phyloP scores from a whole-genome alignment of 2,113 vertebrate species.

The Monarcha castaneiventris region DNA sequence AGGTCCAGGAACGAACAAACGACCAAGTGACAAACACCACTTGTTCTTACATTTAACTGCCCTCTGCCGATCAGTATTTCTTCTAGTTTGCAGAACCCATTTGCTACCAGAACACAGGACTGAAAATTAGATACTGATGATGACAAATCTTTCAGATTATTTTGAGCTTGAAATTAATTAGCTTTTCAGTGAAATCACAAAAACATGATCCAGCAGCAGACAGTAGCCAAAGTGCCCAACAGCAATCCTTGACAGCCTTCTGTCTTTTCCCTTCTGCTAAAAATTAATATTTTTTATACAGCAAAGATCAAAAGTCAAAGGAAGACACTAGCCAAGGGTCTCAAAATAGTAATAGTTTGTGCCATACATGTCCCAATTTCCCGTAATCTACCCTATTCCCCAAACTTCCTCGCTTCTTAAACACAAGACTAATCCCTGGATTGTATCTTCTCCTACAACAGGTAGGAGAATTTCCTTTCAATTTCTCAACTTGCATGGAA shows the following conservation, averaged over 20 bases:
- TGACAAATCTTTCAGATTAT: neutral
- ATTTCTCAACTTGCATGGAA: accelerated
- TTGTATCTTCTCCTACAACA: neutral
- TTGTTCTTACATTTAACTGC: neutral
- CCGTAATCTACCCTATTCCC: neutral
- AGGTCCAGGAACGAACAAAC: accelerated
- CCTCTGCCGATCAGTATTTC: neutral
- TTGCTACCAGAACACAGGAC: neutral
- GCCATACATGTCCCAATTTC: neutral
- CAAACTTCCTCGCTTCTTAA: neutral
- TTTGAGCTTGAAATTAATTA: neutral
- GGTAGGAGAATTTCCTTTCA: too few species aligned
- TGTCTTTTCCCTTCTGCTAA: neutral
- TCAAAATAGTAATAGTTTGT: neutral
- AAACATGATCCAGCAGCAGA: neutral
- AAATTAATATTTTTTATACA: neutral
- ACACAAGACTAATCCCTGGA: neutral
- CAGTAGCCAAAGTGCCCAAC: neutral
- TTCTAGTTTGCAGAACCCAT: neutral
- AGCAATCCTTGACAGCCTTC: neutral
- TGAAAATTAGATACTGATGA: neutral
- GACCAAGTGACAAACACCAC: neutral
- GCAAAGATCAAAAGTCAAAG: neutral
- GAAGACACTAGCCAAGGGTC: neutral
- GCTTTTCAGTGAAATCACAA: neutral